These are phyloP conservation scores for Rhinolophus sinicus DNA, from an alignment of 2,113 vertebrate genomes.

Conservation along the genomic window DNA sequence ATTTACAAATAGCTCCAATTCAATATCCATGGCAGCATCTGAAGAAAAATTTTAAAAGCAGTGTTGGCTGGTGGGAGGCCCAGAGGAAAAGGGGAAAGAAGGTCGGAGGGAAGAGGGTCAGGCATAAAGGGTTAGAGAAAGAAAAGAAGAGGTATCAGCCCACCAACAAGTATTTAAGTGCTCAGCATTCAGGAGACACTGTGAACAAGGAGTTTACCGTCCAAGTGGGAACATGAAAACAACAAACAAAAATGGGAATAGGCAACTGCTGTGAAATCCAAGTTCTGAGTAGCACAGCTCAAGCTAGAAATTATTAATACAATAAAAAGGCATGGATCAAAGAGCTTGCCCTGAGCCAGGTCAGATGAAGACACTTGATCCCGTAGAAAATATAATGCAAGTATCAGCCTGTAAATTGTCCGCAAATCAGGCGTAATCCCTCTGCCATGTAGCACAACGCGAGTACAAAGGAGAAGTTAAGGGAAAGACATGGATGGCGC, in stretches of 20 bases:
- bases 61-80: not conserved
- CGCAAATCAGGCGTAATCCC: not conserved
- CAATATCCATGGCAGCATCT: slow-evolving; percentile 91
- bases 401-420: not conserved
- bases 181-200: not conserved
- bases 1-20: slow-evolving; percentile 96
- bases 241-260: not conserved
- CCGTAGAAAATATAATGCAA: not conserved
- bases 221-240: not conserved
- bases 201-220: not conserved
- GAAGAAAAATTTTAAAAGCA: slow-evolving; percentile 58
- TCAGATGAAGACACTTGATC: not conserved
- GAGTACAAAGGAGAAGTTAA: not conserved
- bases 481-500: not conserved
- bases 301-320: not conserved
- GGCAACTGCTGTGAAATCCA: not conserved
- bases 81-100: not conserved
- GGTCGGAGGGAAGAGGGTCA: not conserved
- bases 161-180: not conserved
- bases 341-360: not conserved
- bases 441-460: not conserved
- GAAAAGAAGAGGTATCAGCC: slow-evolving; percentile 1
- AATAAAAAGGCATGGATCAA: slow-evolving; percentile 22
- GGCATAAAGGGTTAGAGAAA: not conserved
- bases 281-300: not conserved